phyloP scores from a whole-genome alignment of 2,797 vertebrate species.

The Rhinichthys osculus region DNA sequence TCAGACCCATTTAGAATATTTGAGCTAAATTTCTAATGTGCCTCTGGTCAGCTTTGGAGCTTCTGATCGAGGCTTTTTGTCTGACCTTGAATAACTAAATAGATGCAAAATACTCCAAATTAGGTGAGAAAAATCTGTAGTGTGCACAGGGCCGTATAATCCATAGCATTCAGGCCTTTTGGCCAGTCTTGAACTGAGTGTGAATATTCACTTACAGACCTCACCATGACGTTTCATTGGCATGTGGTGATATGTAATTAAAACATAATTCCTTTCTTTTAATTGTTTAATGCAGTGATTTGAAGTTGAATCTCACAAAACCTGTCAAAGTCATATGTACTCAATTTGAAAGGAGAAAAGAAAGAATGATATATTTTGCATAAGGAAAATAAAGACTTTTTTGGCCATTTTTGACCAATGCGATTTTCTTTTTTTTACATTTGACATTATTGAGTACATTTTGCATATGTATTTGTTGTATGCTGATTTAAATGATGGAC shows the following conservation, averaged over 20 bases:
- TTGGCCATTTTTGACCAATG: not conserved
- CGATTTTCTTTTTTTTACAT: not conserved
- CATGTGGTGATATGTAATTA: not conserved
- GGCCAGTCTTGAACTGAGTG: not conserved
- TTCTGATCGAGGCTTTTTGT: slow-evolving; percentile 12
- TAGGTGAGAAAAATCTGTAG: not conserved
- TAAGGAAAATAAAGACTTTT: not conserved
- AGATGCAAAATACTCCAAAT: slow-evolving; percentile 33
- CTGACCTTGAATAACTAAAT: slow-evolving; percentile 47
- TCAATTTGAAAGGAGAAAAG: not conserved
- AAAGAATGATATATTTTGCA: not conserved
- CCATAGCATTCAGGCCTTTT: not conserved
- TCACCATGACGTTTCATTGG: not conserved
- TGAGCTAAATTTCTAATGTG: slow-evolving; percentile 44
- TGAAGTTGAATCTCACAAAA: not conserved
- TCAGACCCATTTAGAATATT: slow-evolving; percentile 48
- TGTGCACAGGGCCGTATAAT: not conserved
- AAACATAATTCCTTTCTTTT: not conserved
- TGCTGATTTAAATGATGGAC: not conserved
- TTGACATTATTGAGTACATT: not conserved
- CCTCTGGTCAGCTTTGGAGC: slow-evolving; percentile 25
- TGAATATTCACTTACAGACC: not conserved
- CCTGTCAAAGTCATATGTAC: not conserved
- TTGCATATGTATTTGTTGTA: not conserved
- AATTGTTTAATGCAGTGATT: not conserved